Evolutionary conservation across 2,888 invertebrate genomes (phyloP).

Genomic region (Siphlonurus alternatus): DNA sequence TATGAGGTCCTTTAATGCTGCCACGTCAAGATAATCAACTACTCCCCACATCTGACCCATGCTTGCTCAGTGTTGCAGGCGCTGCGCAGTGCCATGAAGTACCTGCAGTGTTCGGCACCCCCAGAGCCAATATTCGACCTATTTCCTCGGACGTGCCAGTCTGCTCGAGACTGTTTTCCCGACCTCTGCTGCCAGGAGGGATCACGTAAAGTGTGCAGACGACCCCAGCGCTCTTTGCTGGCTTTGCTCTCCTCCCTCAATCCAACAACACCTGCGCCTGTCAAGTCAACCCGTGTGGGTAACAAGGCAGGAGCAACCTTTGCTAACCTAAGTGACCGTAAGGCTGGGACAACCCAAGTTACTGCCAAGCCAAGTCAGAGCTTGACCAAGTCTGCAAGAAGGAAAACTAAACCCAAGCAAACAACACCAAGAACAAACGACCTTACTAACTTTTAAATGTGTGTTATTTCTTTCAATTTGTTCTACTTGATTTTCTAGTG

Average conservation of each 20-base stretch:
- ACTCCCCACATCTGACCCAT: conserved; percentile 18
- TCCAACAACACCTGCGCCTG: neutral
- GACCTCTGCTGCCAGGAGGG: conserved; percentile 65
- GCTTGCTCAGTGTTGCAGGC: conserved; percentile 26
- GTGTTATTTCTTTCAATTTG: no score
- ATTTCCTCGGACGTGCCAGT: conserved; percentile 51
- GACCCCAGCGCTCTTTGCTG: conserved; percentile 51
- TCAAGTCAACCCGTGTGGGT: neutral
- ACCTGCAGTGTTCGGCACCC: conserved; percentile 53
- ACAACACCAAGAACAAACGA: no score
- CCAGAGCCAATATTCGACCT: conserved; percentile 49
- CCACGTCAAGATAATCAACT: no score
- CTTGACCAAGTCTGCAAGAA: neutral
- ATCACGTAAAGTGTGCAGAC: conserved; percentile 51
- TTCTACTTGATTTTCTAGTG: no score
- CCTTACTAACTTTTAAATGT: no score
- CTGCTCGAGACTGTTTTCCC: conserved; percentile 58
- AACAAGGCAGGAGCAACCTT: neutral
- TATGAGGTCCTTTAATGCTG: no score
- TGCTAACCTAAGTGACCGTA: no score
- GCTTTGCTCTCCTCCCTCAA: conserved; percentile 41
- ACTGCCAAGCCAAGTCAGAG: neutral
- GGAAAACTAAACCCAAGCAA: neutral
- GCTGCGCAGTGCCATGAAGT: conserved; percentile 28
- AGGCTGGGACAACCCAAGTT: neutral